These are phyloP conservation scores for Rhinolophus sinicus DNA, from an alignment of 2,113 vertebrate species.

Conservation along the genomic window DNA sequence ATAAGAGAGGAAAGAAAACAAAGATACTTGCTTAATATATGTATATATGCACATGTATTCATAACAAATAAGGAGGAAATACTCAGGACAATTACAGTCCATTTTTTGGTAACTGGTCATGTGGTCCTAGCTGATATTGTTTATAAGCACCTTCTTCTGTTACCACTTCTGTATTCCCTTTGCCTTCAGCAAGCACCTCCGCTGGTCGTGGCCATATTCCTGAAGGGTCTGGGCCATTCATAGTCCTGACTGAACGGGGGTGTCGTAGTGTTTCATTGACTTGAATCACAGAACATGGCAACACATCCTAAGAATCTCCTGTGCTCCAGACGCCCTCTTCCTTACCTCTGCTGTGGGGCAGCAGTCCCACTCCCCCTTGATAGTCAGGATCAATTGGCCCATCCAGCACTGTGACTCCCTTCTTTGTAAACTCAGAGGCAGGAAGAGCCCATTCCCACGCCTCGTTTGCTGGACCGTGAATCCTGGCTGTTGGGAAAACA, in stretches of 20 bases:
- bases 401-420: neutral
- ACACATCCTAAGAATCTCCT: neutral
- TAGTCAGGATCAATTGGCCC: neutral
- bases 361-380: neutral
- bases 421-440: neutral
- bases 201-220: neutral
- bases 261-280: neutral
- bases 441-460: neutral
- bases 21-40: neutral
- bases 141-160: neutral
- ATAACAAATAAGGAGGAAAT: neutral
- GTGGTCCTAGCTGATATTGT: neutral
- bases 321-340: neutral
- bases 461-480: neutral
- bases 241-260: neutral
- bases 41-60: neutral
- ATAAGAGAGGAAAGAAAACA: neutral
- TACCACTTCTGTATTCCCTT: neutral
- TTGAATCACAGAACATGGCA: neutral
- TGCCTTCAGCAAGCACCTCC: neutral
- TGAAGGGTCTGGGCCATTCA: neutral
- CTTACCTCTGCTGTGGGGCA: neutral
- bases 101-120: neutral
- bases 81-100: neutral
- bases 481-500: neutral